A percentile compares a stretch with the other conserved stretches of the same genome.
Evolutionary conservation across 2,797 vertebrate genomes (phyloP).

Genomic region (Meda fulgida): DNA sequence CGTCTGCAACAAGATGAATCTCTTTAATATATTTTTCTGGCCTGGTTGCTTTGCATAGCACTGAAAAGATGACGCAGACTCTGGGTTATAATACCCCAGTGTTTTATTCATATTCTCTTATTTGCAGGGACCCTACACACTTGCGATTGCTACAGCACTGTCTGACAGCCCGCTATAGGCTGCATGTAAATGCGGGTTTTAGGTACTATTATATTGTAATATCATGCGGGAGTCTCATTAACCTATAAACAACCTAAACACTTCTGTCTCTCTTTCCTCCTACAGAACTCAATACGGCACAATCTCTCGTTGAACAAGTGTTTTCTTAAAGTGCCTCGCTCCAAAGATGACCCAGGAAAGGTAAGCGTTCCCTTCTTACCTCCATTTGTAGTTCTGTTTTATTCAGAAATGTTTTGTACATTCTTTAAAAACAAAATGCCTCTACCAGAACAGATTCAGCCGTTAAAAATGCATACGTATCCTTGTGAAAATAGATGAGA

Average conservation of each 20-base stretch:
- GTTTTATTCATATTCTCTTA: slow-evolving; percentile 48
- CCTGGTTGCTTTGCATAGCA: slow-evolving; percentile 37
- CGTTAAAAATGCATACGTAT: slow-evolving; percentile 45
- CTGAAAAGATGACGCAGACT: slow-evolving; percentile 40
- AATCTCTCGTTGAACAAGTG: slow-evolving; percentile 95
- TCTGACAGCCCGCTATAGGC: slow-evolving; percentile 32
- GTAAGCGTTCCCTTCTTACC: slow-evolving; percentile 71
- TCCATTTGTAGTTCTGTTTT: slow-evolving; percentile 15
- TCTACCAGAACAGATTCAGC: slow-evolving; percentile 24
- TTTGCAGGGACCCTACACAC: slow-evolving; percentile 37
- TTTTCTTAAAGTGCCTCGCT: slow-evolving; percentile 98
- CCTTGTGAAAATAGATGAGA: slow-evolving; percentile 45
- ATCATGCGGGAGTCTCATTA: slow-evolving; percentile 55
- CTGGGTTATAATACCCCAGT: slow-evolving; percentile 36
- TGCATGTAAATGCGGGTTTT: slow-evolving; percentile 48
- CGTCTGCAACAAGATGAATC: slow-evolving; percentile 51
- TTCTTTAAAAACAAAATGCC: slow-evolving; percentile 40
- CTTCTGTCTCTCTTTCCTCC: slow-evolving; percentile 64
- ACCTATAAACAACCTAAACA: slow-evolving; percentile 56
- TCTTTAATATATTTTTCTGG: slow-evolving; percentile 54
- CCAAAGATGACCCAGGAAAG: slow-evolving; percentile 95
- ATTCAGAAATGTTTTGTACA: slow-evolving; percentile 42
- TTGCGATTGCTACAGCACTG: background rate
- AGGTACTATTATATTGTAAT: slow-evolving; percentile 23
- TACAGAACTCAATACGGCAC: slow-evolving; percentile 94